Evolutionary conservation across 2,797 vertebrate genomes (phyloP), one percentile per base, ranked within the genome.

Genomic region (Enoplosus armatus): DNA sequence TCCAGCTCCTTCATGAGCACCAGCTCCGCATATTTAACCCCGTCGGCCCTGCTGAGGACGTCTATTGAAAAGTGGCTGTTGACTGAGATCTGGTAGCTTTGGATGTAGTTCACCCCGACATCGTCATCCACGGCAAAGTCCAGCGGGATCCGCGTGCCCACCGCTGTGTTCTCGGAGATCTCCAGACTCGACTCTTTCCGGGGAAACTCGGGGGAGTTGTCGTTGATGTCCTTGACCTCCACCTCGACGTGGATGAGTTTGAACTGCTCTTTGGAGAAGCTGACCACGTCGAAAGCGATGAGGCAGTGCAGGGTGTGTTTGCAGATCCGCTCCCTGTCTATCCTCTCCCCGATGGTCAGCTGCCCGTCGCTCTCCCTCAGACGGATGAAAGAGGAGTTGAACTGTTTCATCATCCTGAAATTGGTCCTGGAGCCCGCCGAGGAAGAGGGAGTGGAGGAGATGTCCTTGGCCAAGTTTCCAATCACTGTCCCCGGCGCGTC

Each of bases 191-290:
- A 96, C 89, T 98, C 96, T 77, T 95, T 93, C 6, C 94, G 94
- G 71, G 97, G 96, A 71, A 99, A 99, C 90, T 92, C 96, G 0
- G 97, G 98, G 26, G 96, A 95, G 61, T 99, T 97, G 94, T 99
- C 97, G 47, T 99, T 99, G 79, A 98, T 96, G 95, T 99, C 97
- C 66, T 96, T 97, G 95, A 99, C 97, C 95, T 99, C 97, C 92
- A 99, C 96, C 93, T 99, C 98, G 81, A 99, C 97, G 87, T 98
- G 98, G 70, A 99, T 94, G 85, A 98, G 95, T 80, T 96, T 96
- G 92, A 97, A 98, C 72, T 97, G 97, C 93, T 97, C 97, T 72
- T 95, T 95, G 31, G 96, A 97, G 91, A 98, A 96, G 86, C 97
- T 97, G 91, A 99, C 97, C 93, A 98, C 97, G 80, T 99, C 98